Evolutionary conservation across 2,113 vertebrate species (phyloP), one percentile per base, ranked within the genome.

Genomic region (Caloenas nicobarica): DNA sequence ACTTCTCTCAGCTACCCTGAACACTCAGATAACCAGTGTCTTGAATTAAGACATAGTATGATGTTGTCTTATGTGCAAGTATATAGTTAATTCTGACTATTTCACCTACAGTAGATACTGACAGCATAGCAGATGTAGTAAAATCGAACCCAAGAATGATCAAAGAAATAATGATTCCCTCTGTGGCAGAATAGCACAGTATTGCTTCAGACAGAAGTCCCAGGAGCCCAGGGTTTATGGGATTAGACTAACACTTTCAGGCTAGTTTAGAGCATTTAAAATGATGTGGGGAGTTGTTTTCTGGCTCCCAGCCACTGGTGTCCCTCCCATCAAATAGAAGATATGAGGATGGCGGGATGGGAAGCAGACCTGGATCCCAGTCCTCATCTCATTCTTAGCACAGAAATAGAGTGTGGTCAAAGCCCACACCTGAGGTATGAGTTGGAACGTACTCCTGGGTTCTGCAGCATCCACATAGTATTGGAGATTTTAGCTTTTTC

Each of bases 231-330:
- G 40, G 48, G 12, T 19, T 69, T 54, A 31, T 28, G 11, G 12
- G 53, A 8, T 15, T 57, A 86, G 28, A 46, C 12, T 22, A 57
- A 8, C 38, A 61, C 10, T 61, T 82, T 42, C 71, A 53, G 23
- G 7, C 6, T 74, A 60, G 56, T 36, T 5, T 78, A n/a, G 23
- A 74, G 4, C 4, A 53, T 7, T 5, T 53, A 34, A 19, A 14
- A 8, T 19, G 7, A 1, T 17, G 5, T 13, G 4, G 10, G 29
- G 21, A 61, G 11, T 9, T 73, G 10, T 28, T 13, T 53, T 74
- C 6, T 24, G 4, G 13, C 3, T 6, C 5, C 6, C 51, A 23
- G 16, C 7, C 6, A 28, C 2, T 25, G 17, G 4, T 81, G 3
- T 79, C 8, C 7, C 42, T 74, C 50, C 28, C 9, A 56, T 57